A percentile compares a stretch with the other conserved stretches of the same genome.
Evolutionary conservation across 2,888 invertebrate species (phyloP).

Genomic region (Agrenia bidenticulata): DNA sequence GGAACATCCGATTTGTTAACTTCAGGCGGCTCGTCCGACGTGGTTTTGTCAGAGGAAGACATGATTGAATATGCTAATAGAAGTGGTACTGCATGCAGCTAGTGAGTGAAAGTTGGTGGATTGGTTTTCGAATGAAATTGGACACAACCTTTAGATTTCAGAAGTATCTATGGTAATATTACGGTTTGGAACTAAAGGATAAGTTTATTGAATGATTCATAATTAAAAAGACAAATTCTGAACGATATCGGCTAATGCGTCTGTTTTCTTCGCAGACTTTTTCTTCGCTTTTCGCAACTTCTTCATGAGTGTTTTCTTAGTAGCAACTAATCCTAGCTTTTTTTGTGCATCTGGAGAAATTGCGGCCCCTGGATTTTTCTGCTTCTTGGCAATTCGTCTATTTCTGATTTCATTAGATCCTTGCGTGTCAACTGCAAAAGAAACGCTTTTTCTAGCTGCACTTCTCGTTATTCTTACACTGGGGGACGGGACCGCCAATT

Average conservation of each 20-base stretch:
- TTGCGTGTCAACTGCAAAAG: slow-evolving; percentile 45
- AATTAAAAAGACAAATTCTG: slow-evolving; percentile 38
- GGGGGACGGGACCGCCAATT: no score
- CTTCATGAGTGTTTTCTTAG: slow-evolving; percentile 45
- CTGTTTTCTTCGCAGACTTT: slow-evolving; percentile 47
- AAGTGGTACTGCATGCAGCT: not conserved
- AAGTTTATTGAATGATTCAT: no score
- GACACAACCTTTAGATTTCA: no score
- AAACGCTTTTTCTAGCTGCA: slow-evolving; percentile 41
- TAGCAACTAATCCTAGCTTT: slow-evolving; percentile 38
- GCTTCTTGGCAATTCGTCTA: slow-evolving; percentile 25
- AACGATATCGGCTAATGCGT: slow-evolving; percentile 42
- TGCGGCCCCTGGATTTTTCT: slow-evolving; percentile 22
- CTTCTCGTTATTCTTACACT: slow-evolving; percentile 34
- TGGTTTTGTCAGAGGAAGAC: no score
- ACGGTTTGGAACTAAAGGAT: no score
- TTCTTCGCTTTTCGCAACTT: slow-evolving; percentile 49
- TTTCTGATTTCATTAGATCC: slow-evolving; percentile 11
- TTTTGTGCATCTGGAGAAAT: slow-evolving; percentile 30
- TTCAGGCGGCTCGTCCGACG: not conserved
- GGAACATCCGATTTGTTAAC: not conserved
- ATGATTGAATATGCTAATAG: not conserved
- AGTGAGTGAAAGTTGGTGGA: not conserved
- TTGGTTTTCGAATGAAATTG: no score
- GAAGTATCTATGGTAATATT: no score